Evolutionary conservation across 2,888 invertebrate species (phyloP), one percentile per base, ranked within the genome.

Genomic region (Torymus auratus): DNA sequence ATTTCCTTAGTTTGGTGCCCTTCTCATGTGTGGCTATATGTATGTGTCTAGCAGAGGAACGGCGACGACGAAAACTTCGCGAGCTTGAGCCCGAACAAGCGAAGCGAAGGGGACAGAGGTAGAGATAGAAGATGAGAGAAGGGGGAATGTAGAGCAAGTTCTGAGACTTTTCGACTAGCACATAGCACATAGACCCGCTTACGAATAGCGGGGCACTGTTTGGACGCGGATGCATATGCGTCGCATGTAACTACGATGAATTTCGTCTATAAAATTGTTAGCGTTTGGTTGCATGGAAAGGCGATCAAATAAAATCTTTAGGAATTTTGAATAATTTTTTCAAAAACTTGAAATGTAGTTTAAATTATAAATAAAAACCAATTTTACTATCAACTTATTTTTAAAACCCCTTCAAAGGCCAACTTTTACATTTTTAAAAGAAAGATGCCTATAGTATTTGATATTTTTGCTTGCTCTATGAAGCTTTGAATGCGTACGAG

Each of bases 1-100:
- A 78, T 78, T 73, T 72, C 62, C 73, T 78, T 68, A 78, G 78
- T 73, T 78, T 73, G 68, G 55, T 5, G 13, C 14, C 28, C 56
- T 14, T 28, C 64, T n/a, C 58, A 20, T 41, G 13, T 68, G 68
- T 41, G 53, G 52, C 61, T 41, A 41, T 41, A 41, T 41, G 41
- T 41, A 41, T 41, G 41, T 41, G 41, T 41, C 41, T 41, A 41
- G 7, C 41, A 41, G 41, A 41, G 41, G 41, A 41, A 41, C 41
- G 7, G 7, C 23, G 65, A 23, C 50, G 70, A 56, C 15, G 58
- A 77, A 71, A 77, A 77, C 70, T 77, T 77, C 28, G 67, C 13
- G 13, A 67, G 55, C 50, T 17, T 41, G 17, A 70, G 55, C 56
- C 17, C 20, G 17, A 70, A 64, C 65, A 52, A 56, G 55, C 56